phyloP scores from a whole-genome alignment of 2,797 vertebrate species.

The Allobates femoralis region DNA sequence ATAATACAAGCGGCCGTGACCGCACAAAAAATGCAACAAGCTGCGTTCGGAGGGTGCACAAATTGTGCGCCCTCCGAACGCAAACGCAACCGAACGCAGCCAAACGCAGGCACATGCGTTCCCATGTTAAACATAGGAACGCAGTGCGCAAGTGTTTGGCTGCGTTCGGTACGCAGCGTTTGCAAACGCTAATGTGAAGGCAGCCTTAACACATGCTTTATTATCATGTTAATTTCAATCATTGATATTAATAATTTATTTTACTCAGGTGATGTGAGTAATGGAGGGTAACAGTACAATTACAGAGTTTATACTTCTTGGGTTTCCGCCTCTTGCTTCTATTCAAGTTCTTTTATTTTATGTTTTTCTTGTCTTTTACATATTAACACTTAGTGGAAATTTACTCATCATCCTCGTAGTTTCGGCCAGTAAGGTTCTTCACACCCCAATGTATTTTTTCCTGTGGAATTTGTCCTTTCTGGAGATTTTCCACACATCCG shows the following conservation, averaged over 20 bases:
- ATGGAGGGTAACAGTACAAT: background rate
- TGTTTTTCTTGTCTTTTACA: background rate
- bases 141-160: no score
- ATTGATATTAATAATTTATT: background rate
- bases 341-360: background rate
- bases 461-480: background rate
- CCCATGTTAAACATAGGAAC: no score
- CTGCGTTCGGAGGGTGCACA: no score
- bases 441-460: conserved; percentile 7
- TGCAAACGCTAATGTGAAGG: no score
- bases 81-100: no score
- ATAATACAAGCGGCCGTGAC: no score
- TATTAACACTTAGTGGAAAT: conserved; percentile 6
- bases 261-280: background rate
- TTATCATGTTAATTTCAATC: background rate
- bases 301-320: background rate
- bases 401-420: background rate
- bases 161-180: no score
- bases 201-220: background rate
- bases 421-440: background rate
- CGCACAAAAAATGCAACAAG: no score
- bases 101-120: no score
- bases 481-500: conserved; percentile 9
- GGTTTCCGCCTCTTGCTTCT: background rate
- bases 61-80: no score